Percentiles rank a stretch among this genome's conserved stretches.
Evolutionary conservation across 2,113 vertebrate species (phyloP).

Genomic region (Cisticola juncidis): DNA sequence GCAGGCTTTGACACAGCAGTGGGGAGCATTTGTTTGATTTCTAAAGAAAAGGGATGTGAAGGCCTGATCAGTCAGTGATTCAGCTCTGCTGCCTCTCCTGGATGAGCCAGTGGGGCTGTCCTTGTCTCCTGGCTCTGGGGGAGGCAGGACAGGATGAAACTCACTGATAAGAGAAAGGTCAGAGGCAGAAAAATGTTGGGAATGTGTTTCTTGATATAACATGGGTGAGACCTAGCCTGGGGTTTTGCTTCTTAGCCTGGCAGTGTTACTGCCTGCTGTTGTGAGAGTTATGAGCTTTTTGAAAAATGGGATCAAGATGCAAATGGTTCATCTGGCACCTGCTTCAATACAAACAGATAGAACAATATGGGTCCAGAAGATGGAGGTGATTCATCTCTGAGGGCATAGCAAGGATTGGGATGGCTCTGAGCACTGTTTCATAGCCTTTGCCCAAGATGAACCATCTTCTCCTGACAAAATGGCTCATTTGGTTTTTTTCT

Average conservation of each 20-base stretch:
- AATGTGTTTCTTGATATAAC: slow-evolving; percentile 53
- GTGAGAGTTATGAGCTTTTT: not conserved
- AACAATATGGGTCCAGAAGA: not conserved
- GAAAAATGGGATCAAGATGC: not conserved
- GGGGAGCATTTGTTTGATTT: not conserved
- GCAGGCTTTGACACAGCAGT: not conserved
- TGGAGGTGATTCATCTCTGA: not conserved
- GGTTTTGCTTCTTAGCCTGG: not conserved
- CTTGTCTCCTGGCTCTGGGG: not conserved
- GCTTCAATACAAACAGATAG: not conserved
- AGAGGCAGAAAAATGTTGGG: slow-evolving; percentile 58
- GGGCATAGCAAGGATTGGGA: not conserved
- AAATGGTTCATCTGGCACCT: not conserved
- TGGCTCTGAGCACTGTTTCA: not conserved
- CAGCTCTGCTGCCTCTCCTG: not conserved
- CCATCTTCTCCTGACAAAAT: not conserved
- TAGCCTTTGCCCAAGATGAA: not conserved
- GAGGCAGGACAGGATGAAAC: not conserved
- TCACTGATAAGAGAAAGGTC: slow-evolving; percentile 48
- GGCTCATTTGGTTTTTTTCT: not conserved
- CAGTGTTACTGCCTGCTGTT: not conserved
- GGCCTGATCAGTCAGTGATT: not conserved
- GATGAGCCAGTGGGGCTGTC: not conserved
- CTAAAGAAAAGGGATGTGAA: not conserved
- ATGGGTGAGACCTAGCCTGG: not conserved